Conservation (phyloP, 2,888 invertebrate species). For the Orthonychiurus folsomi region DNA sequence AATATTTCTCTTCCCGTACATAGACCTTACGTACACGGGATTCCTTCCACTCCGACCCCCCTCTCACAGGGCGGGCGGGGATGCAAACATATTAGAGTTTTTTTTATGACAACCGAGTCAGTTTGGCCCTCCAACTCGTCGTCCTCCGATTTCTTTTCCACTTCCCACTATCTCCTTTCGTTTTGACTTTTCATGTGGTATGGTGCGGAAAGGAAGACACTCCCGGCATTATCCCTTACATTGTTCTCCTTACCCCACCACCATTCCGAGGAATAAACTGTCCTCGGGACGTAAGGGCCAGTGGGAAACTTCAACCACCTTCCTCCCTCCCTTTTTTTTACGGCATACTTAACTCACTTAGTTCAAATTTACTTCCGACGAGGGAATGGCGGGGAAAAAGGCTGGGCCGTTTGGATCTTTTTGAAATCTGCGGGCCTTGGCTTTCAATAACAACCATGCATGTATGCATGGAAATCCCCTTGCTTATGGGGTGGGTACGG, state of each 20-base stretch:
- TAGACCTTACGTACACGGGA: no score
- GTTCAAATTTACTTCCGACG: not conserved
- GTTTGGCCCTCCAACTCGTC: not conserved
- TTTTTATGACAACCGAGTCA: not conserved
- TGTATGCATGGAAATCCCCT: not conserved
- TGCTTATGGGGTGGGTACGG: no score
- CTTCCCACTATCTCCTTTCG: no score
- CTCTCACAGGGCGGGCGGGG: not conserved
- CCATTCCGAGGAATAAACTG: not conserved
- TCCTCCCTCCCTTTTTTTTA: not conserved
- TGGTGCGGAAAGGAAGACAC: not conserved
- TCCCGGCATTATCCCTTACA: not conserved
- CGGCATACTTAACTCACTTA: not conserved
- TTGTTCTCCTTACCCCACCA: not conserved
- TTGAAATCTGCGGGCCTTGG: not conserved
- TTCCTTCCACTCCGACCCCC: not conserved
- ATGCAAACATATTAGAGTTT: not conserved
- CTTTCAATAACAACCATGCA: not conserved
- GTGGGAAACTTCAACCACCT: no score
- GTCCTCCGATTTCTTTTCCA: not conserved
- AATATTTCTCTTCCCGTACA: not conserved
- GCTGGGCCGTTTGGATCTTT: no score
- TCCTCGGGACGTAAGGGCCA: no score
- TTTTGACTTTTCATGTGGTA: not conserved
- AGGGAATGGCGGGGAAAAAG: no score